phyloP scores from a whole-genome alignment of 2,888 invertebrate species.

The Nebria salina region DNA sequence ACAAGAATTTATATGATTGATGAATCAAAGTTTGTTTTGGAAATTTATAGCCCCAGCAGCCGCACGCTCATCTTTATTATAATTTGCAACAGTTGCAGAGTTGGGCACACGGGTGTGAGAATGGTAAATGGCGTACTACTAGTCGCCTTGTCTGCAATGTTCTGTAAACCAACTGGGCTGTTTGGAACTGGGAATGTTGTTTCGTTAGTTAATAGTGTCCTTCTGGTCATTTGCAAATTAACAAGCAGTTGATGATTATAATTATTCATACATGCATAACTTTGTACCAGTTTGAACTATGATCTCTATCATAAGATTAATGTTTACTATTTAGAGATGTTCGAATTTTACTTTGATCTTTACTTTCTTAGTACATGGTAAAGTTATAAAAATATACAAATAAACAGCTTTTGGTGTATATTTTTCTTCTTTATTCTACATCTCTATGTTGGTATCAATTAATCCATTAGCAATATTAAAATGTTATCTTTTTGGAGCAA shows the following conservation, averaged over 20 bases:
- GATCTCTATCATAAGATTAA: background rate
- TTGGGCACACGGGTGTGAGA: background rate
- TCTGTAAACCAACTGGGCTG: background rate
- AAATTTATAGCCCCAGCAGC: slow-evolving; percentile 24
- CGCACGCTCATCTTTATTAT: slow-evolving; percentile 33
- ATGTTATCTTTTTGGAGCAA: too few species aligned
- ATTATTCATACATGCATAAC: slow-evolving; percentile 1
- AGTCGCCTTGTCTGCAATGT: slow-evolving; percentile 22
- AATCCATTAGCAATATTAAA: too few species aligned
- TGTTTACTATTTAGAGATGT: background rate
- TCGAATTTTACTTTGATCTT: background rate
- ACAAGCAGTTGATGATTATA: background rate
- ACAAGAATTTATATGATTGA: slow-evolving; percentile 38
- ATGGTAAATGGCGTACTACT: slow-evolving; percentile 3
- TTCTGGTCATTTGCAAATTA: slow-evolving; percentile 30
- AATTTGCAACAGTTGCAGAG: slow-evolving; percentile 24
- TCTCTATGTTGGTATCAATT: too few species aligned
- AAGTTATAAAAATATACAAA: too few species aligned
- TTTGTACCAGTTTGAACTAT: background rate
- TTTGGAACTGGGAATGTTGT: background rate
- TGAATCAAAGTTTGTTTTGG: slow-evolving; percentile 42
- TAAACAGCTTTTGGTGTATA: too few species aligned
- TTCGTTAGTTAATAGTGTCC: background rate
- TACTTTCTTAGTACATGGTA: background rate
- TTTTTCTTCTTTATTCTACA: too few species aligned